Evolutionary conservation across 2,113 vertebrate species (phyloP).

Genomic region (Aramus guarauna): DNA sequence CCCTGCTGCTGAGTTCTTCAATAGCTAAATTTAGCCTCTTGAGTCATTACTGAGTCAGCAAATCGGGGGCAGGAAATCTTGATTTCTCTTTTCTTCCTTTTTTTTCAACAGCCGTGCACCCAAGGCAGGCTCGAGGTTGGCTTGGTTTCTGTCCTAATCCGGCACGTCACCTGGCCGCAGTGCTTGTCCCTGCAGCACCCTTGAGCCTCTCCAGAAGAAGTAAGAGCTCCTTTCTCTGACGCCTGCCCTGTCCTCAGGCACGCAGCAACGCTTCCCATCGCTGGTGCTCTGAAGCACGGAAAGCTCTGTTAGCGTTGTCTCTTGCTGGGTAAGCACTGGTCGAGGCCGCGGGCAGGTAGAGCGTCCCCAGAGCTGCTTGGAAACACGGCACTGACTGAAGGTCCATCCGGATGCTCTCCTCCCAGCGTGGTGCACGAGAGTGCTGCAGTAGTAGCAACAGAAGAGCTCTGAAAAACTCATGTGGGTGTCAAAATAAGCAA

Average conservation of each 20-base stretch:
- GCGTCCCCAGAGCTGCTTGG: not conserved
- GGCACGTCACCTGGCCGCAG: fast-evolving
- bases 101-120: not conserved
- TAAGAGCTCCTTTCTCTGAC: not conserved
- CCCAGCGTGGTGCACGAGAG: not conserved
- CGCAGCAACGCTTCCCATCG: not conserved
- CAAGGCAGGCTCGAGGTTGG: not conserved
- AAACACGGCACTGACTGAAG: fast-evolving
- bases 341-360: not conserved
- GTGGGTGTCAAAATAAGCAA: not conserved
- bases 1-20: fast-evolving
- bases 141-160: not conserved
- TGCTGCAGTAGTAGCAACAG: not conserved
- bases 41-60: conserved; percentile 41
- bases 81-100: not conserved
- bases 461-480: not conserved
- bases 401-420: not conserved
- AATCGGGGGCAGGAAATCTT: not conserved
- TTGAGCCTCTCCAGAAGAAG: not conserved
- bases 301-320: not conserved
- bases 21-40: conserved; percentile 10
- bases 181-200: not conserved
- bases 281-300: not conserved
- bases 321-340: not conserved
- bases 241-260: not conserved